Conservation (phyloP, 1,140 invertebrate species). For the Acromyrmex heyeri region DNA sequence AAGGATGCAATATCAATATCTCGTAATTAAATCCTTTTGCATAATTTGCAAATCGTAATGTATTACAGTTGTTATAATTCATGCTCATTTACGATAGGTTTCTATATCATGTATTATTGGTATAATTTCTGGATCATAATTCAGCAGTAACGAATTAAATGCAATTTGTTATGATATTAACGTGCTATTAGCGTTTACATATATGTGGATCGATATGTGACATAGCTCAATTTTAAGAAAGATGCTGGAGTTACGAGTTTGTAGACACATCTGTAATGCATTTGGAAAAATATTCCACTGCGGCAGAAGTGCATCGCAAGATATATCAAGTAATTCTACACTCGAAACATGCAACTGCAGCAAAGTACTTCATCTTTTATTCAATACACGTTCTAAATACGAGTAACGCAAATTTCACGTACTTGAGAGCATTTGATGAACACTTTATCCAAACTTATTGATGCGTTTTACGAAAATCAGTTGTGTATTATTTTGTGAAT, state of each 20-base stretch:
- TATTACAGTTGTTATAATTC: conserved; percentile 45
- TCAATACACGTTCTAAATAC: conserved; percentile 31
- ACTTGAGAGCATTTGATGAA: conserved; percentile 4
- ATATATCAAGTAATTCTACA: conserved; percentile 18
- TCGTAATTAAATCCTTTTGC: conserved; percentile 35
- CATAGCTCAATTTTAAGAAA: background rate
- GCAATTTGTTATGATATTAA: conserved; percentile 21
- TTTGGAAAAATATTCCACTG: conserved; percentile 25
- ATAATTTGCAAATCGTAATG: conserved; percentile 22
- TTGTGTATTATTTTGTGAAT: background rate
- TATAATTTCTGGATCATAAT: conserved; percentile 28
- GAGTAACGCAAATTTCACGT: conserved; percentile 38
- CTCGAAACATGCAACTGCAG: conserved; percentile 44
- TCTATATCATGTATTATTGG: background rate
- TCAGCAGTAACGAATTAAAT: conserved; percentile 24
- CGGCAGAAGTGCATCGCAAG: conserved; percentile 1
- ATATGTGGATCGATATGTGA: too few species aligned
- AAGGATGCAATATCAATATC: conserved; percentile 7
- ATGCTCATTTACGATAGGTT: background rate
- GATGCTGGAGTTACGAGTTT: background rate
- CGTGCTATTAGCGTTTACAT: background rate
- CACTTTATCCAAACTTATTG: conserved; percentile 1
- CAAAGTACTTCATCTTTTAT: conserved; percentile 54
- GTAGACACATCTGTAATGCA: background rate
- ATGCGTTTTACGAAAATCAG: background rate